phyloP scores from a whole-genome alignment of 2,888 invertebrate species.

The Thymelicus acteon region DNA sequence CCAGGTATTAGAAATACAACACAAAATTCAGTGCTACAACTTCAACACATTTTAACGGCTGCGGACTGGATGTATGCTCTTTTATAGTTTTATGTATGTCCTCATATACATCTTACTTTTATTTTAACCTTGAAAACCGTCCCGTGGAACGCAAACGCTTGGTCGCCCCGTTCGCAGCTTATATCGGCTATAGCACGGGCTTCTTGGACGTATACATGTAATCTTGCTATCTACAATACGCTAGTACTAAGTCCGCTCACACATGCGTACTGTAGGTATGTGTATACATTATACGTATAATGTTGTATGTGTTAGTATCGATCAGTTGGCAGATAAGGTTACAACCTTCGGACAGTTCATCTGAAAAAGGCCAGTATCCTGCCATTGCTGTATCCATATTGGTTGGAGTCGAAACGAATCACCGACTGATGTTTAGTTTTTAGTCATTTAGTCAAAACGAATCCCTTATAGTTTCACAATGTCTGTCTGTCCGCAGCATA shows the following conservation, averaged over 20 bases:
- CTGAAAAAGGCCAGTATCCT: neutral
- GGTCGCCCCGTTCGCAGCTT: conserved; percentile 36
- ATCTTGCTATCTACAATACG: conserved; percentile 38
- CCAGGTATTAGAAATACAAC: too few relatives aligned
- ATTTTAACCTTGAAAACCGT: conserved; percentile 26
- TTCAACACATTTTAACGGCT: too few relatives aligned
- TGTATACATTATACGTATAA: neutral
- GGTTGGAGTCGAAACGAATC: too few relatives aligned
- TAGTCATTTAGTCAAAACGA: too few relatives aligned
- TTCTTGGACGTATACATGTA: conserved; percentile 37
- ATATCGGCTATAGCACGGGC: conserved; percentile 34
- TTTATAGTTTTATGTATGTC: too few relatives aligned
- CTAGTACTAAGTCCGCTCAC: conserved; percentile 23
- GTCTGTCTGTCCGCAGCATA: too few relatives aligned
- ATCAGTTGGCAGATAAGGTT: conserved; percentile 9
- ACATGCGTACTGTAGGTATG: neutral
- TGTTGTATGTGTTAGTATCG: conserved; percentile 5
- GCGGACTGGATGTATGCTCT: too few relatives aligned
- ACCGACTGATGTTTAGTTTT: too few relatives aligned
- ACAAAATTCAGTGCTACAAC: too few relatives aligned
- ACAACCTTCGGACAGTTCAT: neutral
- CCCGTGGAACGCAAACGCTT: conserved; percentile 25
- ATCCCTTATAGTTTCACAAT: too few relatives aligned
- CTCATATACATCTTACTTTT: neutral
- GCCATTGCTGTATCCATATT: too few relatives aligned